Percentiles rank a stretch among this genome's conserved stretches.
phyloP scores from a whole-genome alignment of 2,113 vertebrate genomes.

The Aegypius monachus region DNA sequence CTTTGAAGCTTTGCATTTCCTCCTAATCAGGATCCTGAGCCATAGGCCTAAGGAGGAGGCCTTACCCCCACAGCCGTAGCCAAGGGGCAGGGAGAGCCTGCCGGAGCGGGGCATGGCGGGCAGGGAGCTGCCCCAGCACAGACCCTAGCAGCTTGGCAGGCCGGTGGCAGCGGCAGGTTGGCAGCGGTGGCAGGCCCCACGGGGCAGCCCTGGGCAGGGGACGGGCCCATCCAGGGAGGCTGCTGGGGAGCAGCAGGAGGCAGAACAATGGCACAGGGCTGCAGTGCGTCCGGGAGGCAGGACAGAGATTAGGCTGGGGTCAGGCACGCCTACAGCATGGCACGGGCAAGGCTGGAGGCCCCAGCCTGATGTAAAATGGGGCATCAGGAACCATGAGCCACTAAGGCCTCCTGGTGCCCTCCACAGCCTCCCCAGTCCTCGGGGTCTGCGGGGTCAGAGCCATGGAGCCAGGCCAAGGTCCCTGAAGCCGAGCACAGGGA shows the following conservation, averaged over 20 bases:
- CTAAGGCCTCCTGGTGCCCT: neutral
- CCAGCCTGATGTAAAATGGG: neutral
- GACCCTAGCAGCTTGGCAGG: neutral
- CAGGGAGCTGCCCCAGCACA: neutral
- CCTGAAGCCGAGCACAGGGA: neutral
- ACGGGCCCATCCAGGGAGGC: neutral
- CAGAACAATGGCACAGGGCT: neutral
- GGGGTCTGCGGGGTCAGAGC: neutral
- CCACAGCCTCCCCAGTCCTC: neutral
- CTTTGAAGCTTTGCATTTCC: neutral
- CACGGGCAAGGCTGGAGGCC: accelerated
- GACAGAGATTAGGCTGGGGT: neutral
- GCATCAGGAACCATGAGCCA: neutral
- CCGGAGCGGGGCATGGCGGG: accelerated
- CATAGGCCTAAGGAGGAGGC: neutral
- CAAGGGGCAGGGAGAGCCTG: neutral
- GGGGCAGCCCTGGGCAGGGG: neutral
- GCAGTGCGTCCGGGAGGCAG: neutral
- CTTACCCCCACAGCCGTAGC: neutral
- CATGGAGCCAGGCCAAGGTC: neutral
- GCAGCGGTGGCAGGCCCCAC: neutral
- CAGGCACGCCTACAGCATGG: neutral
- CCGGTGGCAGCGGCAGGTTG: neutral
- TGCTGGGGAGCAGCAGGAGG: neutral
- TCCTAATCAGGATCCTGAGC: neutral